A percentile compares a stretch with the other conserved stretches of the same genome.
Evolutionary conservation across 23 tunicate species (phyloP).

Genomic region (Oikopleura dioica): DNA sequence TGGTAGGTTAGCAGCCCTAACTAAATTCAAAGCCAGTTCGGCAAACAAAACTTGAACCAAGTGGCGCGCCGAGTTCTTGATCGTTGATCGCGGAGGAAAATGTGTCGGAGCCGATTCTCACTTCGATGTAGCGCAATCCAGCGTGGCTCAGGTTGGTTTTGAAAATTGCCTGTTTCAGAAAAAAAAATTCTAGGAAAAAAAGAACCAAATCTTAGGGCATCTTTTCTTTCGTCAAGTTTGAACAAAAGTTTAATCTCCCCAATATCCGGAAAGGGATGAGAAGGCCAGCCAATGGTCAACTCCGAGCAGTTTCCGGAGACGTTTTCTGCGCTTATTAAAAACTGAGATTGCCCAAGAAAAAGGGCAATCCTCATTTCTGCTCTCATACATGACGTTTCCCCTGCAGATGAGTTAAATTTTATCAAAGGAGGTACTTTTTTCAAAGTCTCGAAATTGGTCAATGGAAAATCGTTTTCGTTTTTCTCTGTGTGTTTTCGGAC

Average conservation of each 20-base stretch:
- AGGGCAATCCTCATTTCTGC: not conserved
- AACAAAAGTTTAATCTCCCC: not conserved
- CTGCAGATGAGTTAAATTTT: not conserved
- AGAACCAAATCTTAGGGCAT: not conserved
- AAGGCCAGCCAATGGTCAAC: not conserved
- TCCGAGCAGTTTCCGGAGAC: not conserved
- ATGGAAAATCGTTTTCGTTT: too few species aligned
- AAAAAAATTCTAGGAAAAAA: too few species aligned
- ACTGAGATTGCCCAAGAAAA: not conserved
- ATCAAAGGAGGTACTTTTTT: not conserved
- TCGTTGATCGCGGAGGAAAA: not conserved
- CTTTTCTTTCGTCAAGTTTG: not conserved
- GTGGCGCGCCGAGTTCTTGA: not conserved
- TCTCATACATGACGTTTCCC: not conserved
- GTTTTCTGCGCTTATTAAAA: not conserved
- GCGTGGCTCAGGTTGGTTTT: too few species aligned
- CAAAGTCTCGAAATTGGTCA: too few species aligned
- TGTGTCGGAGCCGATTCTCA: not conserved
- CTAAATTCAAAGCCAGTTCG: not conserved
- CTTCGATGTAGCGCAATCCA: not conserved
- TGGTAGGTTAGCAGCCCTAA: too few species aligned
- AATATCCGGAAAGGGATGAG: not conserved
- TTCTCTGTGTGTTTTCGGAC: too few species aligned
- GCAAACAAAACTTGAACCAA: not conserved
- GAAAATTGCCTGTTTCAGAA: too few species aligned